A percentile compares a stretch with the other conserved stretches of the same genome.
phyloP scores from a whole-genome alignment of 2,888 invertebrate genomes.

The Phyllotreta striolata region DNA sequence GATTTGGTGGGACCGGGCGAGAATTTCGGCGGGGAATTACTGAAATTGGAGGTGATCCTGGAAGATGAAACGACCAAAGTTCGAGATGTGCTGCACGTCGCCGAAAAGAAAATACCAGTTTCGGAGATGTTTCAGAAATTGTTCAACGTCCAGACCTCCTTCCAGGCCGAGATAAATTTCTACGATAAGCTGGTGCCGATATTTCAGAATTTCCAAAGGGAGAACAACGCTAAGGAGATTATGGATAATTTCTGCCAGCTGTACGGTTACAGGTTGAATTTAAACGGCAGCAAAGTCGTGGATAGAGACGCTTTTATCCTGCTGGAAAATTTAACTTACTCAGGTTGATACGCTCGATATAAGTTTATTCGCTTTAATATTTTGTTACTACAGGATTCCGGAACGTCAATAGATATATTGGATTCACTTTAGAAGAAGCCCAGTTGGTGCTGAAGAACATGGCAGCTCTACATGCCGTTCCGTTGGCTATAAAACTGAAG shows the following conservation, averaged over 20 bases:
- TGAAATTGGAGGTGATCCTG: not conserved
- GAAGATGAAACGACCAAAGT: slow-evolving; percentile 7
- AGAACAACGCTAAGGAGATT: slow-evolving; percentile 54
- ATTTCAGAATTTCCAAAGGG: slow-evolving; percentile 59
- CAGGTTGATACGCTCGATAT: slow-evolving; percentile 21
- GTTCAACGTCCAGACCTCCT: slow-evolving; percentile 63
- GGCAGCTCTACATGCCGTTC: slow-evolving; percentile 64
- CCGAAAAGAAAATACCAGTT: slow-evolving; percentile 50
- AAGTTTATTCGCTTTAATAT: not conserved
- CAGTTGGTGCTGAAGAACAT: slow-evolving; percentile 58
- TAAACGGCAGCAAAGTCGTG: slow-evolving; percentile 48
- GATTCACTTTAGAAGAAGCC: slow-evolving; percentile 61
- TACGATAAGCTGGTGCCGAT: slow-evolving; percentile 61
- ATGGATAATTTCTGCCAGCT: slow-evolving; percentile 60
- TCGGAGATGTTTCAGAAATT: slow-evolving; percentile 50
- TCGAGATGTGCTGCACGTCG: not conserved
- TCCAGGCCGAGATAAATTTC: slow-evolving; percentile 63
- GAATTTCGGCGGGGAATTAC: slow-evolving; percentile 22
- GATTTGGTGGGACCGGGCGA: slow-evolving; percentile 15
- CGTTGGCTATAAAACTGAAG: slow-evolving; percentile 62
- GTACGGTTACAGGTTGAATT: slow-evolving; percentile 56
- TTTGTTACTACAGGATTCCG: slow-evolving; percentile 55
- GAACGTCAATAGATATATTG: slow-evolving; percentile 58
- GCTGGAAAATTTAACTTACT: slow-evolving; percentile 62
- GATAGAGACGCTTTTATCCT: slow-evolving; percentile 64